Conservation (phyloP, 2,113 vertebrate genomes). For the Charina bottae region DNA sequence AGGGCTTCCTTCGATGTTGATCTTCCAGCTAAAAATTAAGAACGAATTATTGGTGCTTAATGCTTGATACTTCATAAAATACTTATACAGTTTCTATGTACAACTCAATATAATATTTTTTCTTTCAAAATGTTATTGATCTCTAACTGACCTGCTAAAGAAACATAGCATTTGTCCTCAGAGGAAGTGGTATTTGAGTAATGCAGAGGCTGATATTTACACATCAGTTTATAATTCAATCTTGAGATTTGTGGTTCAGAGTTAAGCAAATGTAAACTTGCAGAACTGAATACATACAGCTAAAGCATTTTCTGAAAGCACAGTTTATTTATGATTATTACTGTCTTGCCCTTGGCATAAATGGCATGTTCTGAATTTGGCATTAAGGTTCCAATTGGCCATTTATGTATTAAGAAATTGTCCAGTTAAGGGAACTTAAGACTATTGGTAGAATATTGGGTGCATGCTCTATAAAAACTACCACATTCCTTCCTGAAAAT, state of each 20-base stretch:
- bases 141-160: neutral
- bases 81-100: neutral
- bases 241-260: neutral
- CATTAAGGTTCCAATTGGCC: neutral
- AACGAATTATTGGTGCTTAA: neutral
- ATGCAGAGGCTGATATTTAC: neutral
- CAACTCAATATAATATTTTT: neutral
- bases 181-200: neutral
- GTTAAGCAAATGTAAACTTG: neutral
- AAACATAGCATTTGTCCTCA: neutral
- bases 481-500: neutral
- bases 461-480: neutral
- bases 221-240: neutral
- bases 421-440: neutral
- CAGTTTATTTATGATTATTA: neutral
- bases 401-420: neutral
- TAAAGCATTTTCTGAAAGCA: neutral
- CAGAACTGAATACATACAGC: neutral
- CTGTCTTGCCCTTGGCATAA: neutral
- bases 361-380: neutral
- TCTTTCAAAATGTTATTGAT: neutral
- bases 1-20: neutral
- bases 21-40: neutral
- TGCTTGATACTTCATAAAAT: neutral
- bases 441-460: neutral